A percentile compares a stretch with the other conserved stretches of the same genome.
These are phyloP conservation scores for Cyanistes caeruleus DNA, from an alignment of 2,113 vertebrate genomes.

Conservation along the genomic window DNA sequence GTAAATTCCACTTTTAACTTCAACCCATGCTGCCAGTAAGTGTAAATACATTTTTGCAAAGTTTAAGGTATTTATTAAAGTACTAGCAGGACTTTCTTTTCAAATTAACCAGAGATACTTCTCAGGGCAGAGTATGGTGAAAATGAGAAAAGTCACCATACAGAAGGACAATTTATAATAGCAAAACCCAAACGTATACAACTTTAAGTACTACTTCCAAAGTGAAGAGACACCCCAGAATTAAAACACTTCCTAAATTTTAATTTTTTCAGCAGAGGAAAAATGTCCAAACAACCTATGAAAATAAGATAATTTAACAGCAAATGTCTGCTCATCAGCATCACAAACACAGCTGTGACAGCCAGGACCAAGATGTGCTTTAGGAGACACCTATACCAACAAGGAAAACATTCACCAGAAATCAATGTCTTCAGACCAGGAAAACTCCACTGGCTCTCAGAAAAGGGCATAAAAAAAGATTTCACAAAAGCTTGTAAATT, in stretches of 20 bases:
- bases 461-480: not conserved
- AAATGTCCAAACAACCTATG: not conserved
- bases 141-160: not conserved
- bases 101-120: not conserved
- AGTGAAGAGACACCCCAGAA: not conserved
- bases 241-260: not conserved
- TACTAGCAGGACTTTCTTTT: not conserved
- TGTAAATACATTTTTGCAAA: not conserved
- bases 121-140: not conserved
- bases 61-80: constrained; percentile 4
- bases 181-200: not conserved
- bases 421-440: not conserved
- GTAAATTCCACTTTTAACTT: not conserved
- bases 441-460: not conserved
- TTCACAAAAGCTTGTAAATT: not conserved
- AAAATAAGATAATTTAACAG: not conserved
- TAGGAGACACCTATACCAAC: not conserved
- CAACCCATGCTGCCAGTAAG: not conserved
- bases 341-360: not conserved
- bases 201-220: not conserved
- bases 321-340: not conserved
- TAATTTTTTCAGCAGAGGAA: not conserved
- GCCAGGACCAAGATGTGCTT: not conserved
- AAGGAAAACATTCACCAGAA: not conserved
- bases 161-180: not conserved